These are phyloP conservation scores for Lanius collurio DNA, from an alignment of 2,113 vertebrate genomes.

Conservation along the genomic window DNA sequence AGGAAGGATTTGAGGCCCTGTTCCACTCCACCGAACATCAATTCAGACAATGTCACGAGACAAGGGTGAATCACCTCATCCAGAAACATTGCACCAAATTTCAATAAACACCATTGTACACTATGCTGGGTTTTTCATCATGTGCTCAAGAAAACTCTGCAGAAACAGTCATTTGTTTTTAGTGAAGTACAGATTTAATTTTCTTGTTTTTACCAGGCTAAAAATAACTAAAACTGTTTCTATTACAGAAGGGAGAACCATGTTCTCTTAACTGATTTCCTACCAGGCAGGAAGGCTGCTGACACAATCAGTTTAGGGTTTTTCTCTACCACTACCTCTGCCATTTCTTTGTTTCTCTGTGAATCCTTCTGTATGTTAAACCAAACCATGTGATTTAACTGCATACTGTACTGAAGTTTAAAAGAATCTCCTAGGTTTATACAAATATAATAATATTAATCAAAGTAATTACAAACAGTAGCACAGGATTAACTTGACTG, in stretches of 20 bases:
- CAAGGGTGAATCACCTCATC: background rate
- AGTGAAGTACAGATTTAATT: background rate
- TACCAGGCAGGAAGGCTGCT: background rate
- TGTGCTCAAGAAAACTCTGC: background rate
- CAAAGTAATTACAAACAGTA: background rate
- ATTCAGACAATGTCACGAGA: background rate
- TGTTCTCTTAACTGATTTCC: background rate
- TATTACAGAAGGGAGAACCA: background rate
- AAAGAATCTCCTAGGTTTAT: background rate
- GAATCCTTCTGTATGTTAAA: background rate
- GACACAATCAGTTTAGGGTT: background rate
- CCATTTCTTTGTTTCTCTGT: background rate
- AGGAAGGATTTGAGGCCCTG: background rate
- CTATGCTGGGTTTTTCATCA: rapidly evolving
- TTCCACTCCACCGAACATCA: background rate
- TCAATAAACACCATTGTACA: background rate
- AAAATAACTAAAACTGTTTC: background rate
- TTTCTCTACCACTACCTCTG: background rate
- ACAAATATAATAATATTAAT: background rate
- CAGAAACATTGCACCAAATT: background rate
- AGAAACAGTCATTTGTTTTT: background rate
- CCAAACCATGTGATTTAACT: background rate
- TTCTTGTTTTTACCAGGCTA: background rate
- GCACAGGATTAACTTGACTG: background rate
- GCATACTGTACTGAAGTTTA: background rate